phyloP scores from a whole-genome alignment of 2,888 invertebrate species.

The Choristoneura rosaceana region DNA sequence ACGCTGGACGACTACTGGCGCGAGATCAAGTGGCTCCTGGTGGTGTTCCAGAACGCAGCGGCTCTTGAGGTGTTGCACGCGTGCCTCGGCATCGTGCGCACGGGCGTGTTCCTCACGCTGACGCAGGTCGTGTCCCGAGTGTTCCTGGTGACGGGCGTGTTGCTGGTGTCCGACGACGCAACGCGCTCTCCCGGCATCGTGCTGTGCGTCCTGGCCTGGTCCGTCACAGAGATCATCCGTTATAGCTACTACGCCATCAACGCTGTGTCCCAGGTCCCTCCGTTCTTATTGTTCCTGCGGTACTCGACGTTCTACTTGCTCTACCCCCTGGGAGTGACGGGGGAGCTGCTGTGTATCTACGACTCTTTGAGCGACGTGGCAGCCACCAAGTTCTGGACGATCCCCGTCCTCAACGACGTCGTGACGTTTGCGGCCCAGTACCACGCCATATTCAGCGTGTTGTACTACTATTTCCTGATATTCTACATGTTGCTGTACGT shows the following conservation, averaged over 20 bases:
- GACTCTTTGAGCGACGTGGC: slow-evolving; percentile 82
- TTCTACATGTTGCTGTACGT: slow-evolving; percentile 91
- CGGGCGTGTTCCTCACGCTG: slow-evolving; percentile 90
- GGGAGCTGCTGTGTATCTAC: slow-evolving; percentile 92
- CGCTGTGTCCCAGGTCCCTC: slow-evolving; percentile 2
- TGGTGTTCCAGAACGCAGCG: slow-evolving; percentile 94
- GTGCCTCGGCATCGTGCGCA: slow-evolving; percentile 89
- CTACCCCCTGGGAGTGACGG: slow-evolving; percentile 95
- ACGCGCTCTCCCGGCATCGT: slow-evolving; percentile 89
- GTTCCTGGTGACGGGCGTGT: slow-evolving; percentile 91
- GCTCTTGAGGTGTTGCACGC: slow-evolving; percentile 92
- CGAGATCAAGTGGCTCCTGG: slow-evolving; percentile 86
- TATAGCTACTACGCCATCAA: slow-evolving; percentile 93
- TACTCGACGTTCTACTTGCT: slow-evolving; percentile 92
- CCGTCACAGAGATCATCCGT: slow-evolving; percentile 94
- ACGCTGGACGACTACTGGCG: slow-evolving; percentile 86
- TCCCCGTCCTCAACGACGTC: slow-evolving; percentile 19
- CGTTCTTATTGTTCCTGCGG: slow-evolving; percentile 13
- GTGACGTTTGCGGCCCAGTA: slow-evolving; percentile 13
- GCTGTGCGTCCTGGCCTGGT: slow-evolving; percentile 92
- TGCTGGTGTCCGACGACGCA: slow-evolving; percentile 88
- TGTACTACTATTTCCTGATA: slow-evolving; percentile 88
- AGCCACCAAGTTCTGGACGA: slow-evolving; percentile 13
- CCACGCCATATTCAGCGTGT: slow-evolving; percentile 22
- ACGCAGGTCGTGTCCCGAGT: slow-evolving; percentile 93